Evolutionary conservation across 35 echinoderm and acorn worm species (phyloP), one percentile per base, ranked within the genome.

Genomic region (Strongylocentrotus purpuratus): DNA sequence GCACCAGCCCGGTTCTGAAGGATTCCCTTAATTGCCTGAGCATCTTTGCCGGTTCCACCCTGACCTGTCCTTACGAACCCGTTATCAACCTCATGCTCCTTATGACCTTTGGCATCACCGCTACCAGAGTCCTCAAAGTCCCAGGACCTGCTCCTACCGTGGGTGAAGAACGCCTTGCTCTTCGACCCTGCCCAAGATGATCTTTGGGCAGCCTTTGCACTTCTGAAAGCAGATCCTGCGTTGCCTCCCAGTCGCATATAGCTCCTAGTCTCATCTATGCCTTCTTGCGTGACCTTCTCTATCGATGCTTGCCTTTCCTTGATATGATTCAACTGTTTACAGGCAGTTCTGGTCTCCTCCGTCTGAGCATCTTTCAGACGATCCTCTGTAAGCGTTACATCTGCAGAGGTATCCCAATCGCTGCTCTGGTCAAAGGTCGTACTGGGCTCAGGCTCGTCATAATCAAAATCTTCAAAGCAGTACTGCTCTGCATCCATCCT

Each of bases 401-500:
- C 48, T 58, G 45, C 91, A 32, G 91, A 48, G 5, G 91, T n/a
- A 46, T 93, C 91, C 91, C 91, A 93, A 45, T 48, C 48, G 48
- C 91, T 93, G 46, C 46, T 93, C 48, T 93, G 46, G 91, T 93
- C 48, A 32, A 93, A 93, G 22, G 91, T 22, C 33, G 91, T 31
- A 32, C 48, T 93, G 91, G 91, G 91, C 45, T 93, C 91, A 13
- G 91, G 46, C 87, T 65, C 92, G 60, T 86, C 94, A 94, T 41
- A 71, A 85, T 94, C 94, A 86, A 85, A 71, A 33, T 94, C 94
- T 46, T 94, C 94, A 85, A 85, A 71, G 85, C 85, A 35, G 85
- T 94, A 71, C 59, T 94, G 60, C 33, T 94, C 94, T 28, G 59
- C 94, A 94, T 94, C 94, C 85, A 85, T 86, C 32, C 85, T 86